Conservation (phyloP, 2,797 vertebrate species). For the Clarias platycephalus region DNA sequence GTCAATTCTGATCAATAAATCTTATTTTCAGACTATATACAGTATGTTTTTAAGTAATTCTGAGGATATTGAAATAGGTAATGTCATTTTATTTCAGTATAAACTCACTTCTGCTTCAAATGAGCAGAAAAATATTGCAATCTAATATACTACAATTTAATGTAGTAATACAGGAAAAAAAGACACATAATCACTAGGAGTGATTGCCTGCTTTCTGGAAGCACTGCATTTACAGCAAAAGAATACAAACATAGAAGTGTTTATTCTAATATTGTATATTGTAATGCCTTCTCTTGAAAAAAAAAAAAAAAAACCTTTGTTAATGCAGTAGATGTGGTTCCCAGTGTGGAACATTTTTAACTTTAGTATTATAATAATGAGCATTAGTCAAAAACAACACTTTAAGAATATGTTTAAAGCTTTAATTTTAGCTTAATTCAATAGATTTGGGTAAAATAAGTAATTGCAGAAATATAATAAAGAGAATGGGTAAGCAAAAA, state of each 20-base stretch:
- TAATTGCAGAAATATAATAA: not conserved
- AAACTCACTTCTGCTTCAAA: not conserved
- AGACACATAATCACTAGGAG: not conserved
- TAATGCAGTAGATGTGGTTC: not conserved
- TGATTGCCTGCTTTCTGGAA: not conserved
- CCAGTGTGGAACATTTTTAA: not conserved
- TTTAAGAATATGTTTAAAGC: not conserved
- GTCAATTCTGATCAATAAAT: not conserved
- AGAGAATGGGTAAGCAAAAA: not conserved
- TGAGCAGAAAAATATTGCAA: not conserved
- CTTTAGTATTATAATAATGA: slow-evolving; percentile 29
- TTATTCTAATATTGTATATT: not conserved
- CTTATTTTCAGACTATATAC: not conserved
- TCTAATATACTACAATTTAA: not conserved
- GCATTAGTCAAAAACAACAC: slow-evolving; percentile 45
- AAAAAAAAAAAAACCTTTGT: not conserved
- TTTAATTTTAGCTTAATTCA: not conserved
- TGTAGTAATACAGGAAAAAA: not conserved
- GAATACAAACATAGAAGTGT: not conserved
- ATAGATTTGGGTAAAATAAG: not conserved
- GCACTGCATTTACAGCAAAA: not conserved
- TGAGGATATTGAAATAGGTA: not conserved
- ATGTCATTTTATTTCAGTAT: not conserved
- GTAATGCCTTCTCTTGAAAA: not conserved
- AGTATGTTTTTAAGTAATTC: not conserved